These are phyloP conservation scores for Vanessa atalanta DNA, from an alignment of 1,140 invertebrate genomes.

Conservation along the genomic window DNA sequence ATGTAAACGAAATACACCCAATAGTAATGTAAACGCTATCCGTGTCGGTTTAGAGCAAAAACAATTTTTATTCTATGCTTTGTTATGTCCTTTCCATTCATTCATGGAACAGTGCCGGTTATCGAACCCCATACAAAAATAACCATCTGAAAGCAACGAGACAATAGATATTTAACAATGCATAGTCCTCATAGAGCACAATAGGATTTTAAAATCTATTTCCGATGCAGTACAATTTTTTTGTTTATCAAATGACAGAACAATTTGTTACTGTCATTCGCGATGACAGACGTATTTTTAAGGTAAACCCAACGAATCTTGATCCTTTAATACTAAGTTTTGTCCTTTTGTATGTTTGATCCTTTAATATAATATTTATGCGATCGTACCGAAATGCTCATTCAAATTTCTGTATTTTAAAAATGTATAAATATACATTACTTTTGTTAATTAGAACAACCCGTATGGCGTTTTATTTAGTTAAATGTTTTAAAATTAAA, in stretches of 20 bases:
- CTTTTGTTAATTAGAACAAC: too few relatives aligned
- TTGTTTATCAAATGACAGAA: background rate
- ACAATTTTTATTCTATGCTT: slow-evolving; percentile 18
- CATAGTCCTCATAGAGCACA: slow-evolving; percentile 16
- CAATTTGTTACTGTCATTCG: background rate
- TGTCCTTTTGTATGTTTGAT: too few relatives aligned
- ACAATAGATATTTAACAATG: slow-evolving; percentile 31
- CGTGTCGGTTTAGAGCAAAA: background rate
- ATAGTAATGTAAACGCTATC: too few relatives aligned
- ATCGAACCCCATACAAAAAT: slow-evolving; percentile 33
- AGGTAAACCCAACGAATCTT: background rate
- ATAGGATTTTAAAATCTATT: slow-evolving; percentile 27
- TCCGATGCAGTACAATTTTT: background rate
- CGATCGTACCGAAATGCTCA: too few relatives aligned
- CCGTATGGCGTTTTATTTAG: too few relatives aligned
- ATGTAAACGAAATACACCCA: too few relatives aligned
- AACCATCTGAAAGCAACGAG: slow-evolving; percentile 24
- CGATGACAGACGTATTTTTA: background rate
- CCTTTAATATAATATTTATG: too few relatives aligned
- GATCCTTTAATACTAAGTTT: background rate
- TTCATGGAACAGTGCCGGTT: slow-evolving; percentile 20
- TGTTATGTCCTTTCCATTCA: slow-evolving; percentile 19
- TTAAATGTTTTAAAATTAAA: too few relatives aligned
- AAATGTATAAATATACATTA: too few relatives aligned
- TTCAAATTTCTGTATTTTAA: too few relatives aligned